phyloP scores from a whole-genome alignment of 2,113 vertebrate species.

The Erinaceus europaeus region DNA sequence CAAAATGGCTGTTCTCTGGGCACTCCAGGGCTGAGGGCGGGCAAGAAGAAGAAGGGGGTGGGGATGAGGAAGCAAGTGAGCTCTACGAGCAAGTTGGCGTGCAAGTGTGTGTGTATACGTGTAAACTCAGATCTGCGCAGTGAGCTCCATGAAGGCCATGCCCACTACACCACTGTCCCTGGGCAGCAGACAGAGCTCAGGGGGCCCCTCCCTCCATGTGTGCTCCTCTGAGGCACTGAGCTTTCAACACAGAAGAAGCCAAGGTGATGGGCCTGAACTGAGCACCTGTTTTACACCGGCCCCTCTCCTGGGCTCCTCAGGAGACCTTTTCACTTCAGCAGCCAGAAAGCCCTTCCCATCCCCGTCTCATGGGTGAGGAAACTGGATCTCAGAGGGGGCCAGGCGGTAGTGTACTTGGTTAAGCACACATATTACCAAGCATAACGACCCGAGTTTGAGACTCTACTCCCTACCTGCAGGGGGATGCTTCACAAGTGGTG shows the following conservation, averaged over 20 bases:
- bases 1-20: slow-evolving; percentile 95
- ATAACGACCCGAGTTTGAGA: no score
- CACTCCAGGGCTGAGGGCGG: slow-evolving; percentile 89
- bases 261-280: not conserved
- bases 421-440: no score
- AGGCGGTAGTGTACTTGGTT: no score
- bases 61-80: not conserved
- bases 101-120: no score
- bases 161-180: rapidly evolving
- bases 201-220: not conserved
- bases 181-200: not conserved
- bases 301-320: not conserved
- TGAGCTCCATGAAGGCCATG: not conserved
- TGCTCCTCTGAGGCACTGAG: not conserved
- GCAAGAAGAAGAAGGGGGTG: slow-evolving; percentile 4
- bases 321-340: not conserved
- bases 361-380: not conserved
- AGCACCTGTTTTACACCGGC: not conserved
- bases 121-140: not conserved
- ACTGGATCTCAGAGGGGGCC: no score
- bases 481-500: no score
- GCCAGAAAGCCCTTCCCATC: not conserved
- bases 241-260: not conserved
- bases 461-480: no score
- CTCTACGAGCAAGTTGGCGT: not conserved